Evolutionary conservation across 2,888 invertebrate genomes (phyloP).

Genomic region (Xylocampa areola): DNA sequence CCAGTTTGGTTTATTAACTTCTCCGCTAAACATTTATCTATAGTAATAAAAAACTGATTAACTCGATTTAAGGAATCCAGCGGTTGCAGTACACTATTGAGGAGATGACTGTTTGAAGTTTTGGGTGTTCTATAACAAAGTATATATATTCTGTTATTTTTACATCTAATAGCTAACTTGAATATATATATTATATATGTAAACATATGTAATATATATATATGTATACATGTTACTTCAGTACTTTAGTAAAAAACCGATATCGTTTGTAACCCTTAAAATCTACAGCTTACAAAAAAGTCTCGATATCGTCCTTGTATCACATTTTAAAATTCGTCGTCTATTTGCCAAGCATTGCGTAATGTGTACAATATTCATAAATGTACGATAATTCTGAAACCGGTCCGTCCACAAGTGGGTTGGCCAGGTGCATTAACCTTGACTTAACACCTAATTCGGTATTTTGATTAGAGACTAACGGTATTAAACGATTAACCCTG

Average conservation of each 20-base stretch:
- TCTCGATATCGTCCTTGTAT: conserved; percentile 65
- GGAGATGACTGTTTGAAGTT: too few species aligned
- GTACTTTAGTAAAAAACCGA: background rate
- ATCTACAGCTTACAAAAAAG: conserved; percentile 13
- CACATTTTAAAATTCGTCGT: conserved; percentile 62
- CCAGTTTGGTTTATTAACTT: too few species aligned
- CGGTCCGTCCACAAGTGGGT: conserved; percentile 56
- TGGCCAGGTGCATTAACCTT: conserved; percentile 44
- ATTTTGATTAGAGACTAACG: conserved; percentile 34
- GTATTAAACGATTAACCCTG: background rate
- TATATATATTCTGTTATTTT: too few species aligned
- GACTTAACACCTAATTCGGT: conserved; percentile 24
- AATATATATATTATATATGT: too few species aligned
- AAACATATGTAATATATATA: too few species aligned
- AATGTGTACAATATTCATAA: conserved; percentile 58
- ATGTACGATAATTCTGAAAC: conserved; percentile 58
- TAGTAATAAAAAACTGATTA: too few species aligned
- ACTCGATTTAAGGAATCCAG: too few species aligned
- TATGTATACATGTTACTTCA: too few species aligned
- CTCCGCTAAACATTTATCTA: too few species aligned
- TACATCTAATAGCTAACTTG: too few species aligned
- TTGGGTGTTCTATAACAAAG: too few species aligned
- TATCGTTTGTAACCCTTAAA: conserved; percentile 10
- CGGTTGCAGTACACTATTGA: too few species aligned
- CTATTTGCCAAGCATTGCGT: conserved; percentile 58